Evolutionary conservation across 2,797 vertebrate species (phyloP), one percentile per base, ranked within the genome.

Genomic region (Darevskia mixta): DNA sequence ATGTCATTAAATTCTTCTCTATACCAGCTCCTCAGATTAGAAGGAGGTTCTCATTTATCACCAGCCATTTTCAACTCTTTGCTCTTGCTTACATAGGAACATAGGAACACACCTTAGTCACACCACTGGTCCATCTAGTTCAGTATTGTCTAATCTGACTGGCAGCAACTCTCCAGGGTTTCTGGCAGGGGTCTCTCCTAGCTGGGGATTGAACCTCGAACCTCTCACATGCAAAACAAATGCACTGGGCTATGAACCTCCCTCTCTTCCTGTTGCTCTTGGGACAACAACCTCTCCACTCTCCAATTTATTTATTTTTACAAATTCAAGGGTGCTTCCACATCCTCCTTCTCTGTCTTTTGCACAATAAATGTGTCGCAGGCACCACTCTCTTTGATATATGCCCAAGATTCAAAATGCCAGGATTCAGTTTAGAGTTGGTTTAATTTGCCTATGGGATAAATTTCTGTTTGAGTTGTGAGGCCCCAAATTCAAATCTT

Each of bases 11-110:
- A 55, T 9, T 45, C 71, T 75, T 49, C 55, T 85, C 35, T 49
- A n/a, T 45, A 27, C 8, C 25, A n/a, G 35, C 35, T 41, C 55
- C 71, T 82, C 79, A 45, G 38, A 15, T 32, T 58, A 71, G 64
- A 49, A 35, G 66, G 18, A 71, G 76, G 79, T 75, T 66, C 69
- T 87, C 49, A 71, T 27, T 75, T 41, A 85, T 81, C 41, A 66
- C 41, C 15, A 75, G 58, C 2, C 41, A 85, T 85, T 38, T n/a
- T 38, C 55, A 25, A 11, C n/a, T 76, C 69, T 87, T 87, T 81
- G 55, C n/a, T 79, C 79, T 55, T 67, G 58, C 18, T 61, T 61
- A 61, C 58, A 20, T 61, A 61, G 58, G 58, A 61, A 23, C 58
- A 61, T 61, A 61, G 58, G 58, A 23, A 61, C 23, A 18, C 20